Evolutionary conservation across 2,797 vertebrate species (phyloP), one percentile per base, ranked within the genome.

Genomic region (Hydrocynus forskahlii): DNA sequence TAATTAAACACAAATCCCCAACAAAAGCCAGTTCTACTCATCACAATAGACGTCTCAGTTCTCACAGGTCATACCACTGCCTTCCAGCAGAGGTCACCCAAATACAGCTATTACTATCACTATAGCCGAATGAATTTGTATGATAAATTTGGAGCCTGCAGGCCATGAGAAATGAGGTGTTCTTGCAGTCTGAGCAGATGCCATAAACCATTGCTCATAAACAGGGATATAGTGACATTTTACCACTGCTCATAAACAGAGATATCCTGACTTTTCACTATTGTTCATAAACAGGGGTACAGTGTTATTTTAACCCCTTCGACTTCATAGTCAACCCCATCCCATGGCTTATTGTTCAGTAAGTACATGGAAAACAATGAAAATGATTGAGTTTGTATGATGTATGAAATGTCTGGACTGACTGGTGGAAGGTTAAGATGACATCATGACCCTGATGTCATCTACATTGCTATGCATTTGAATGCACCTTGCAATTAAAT

Each of bases 11-110:
- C 19, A 59, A 21, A 59, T 59, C 8, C 19, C 5, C 19, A 21
- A 8, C 29, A 23, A 13, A 60, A n/a, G 2, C 0, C 9, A 17
- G 4, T 38, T 6, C 16, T 19, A 19, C 2, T 6, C 0, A 5
- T 14, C 12, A 4, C 60, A 29, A 4, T 52, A 9, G 1, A 77
- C 9, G 21, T n/a, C 9, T 29, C 4, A 60, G 19, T n/a, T 23
- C 5, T 66, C 48, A 66, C 54, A 6, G 64, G 13, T 23, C 13
- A n/a, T 86, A 85, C 84, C 40, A 12, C 79, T 29, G 59, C 74
- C 73, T 19, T 86, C 93, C 94, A 91, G 91, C 89, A 94, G 93
- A 91, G 91, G 94, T 88, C 92, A 38, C 87, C 86, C 89, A 86
- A 63, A 83, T 21, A 84, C 86, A 89, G 82, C 62, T 48, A 8